A percentile compares a stretch with the other conserved stretches of the same genome.
phyloP scores from a whole-genome alignment of 2,888 invertebrate genomes.

The Paralinhomoeus sp. region DNA sequence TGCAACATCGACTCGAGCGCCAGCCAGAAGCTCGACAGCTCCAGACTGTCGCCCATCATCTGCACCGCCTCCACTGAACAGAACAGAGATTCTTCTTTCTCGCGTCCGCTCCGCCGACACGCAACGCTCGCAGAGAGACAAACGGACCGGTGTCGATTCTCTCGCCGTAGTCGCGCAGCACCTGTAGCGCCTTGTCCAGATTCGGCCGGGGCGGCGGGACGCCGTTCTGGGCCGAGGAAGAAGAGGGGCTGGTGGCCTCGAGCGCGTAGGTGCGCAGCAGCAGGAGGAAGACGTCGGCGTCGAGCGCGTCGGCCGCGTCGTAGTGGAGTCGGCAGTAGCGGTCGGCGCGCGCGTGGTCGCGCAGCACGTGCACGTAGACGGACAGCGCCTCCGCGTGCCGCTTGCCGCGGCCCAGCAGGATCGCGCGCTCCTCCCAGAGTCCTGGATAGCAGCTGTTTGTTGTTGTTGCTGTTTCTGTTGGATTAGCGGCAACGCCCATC shows the following conservation, averaged over 20 bases:
- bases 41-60: slow-evolving; percentile 55
- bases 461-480: too few species aligned
- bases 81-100: too few species aligned
- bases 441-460: too few species aligned
- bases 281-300: slow-evolving; percentile 38
- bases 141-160: slow-evolving; percentile 49
- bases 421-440: slow-evolving; percentile 70
- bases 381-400: slow-evolving; percentile 73
- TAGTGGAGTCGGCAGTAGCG: slow-evolving; percentile 42
- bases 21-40: slow-evolving; percentile 42
- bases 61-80: slow-evolving; percentile 40
- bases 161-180: slow-evolving; percentile 59
- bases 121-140: neutral
- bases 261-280: slow-evolving; percentile 39
- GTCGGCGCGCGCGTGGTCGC: slow-evolving; percentile 58
- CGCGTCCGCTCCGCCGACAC: too few species aligned
- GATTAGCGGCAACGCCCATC: too few species aligned
- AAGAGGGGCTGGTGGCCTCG: slow-evolving; percentile 2
- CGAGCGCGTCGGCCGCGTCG: slow-evolving; percentile 11
- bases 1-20: slow-evolving; percentile 47
- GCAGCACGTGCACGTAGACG: slow-evolving; percentile 64
- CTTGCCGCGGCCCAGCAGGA: slow-evolving; percentile 70
- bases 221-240: slow-evolving; percentile 5
- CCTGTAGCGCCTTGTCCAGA: slow-evolving; percentile 48
- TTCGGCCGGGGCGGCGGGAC: slow-evolving; percentile 39